These are phyloP conservation scores for Arizona elegans DNA, from an alignment of 2,113 vertebrate genomes.

Conservation along the genomic window DNA sequence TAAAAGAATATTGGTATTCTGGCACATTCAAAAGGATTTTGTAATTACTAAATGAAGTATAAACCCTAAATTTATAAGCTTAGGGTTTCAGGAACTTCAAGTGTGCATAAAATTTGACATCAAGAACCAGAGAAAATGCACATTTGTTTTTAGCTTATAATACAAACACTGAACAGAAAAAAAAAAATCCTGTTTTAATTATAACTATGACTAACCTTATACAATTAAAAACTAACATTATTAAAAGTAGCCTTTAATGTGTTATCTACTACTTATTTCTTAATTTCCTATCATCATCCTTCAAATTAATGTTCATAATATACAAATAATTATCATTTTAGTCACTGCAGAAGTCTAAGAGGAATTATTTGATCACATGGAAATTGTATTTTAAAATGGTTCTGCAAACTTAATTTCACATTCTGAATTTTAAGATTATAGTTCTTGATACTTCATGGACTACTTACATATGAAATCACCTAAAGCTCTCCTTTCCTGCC, in stretches of 20 bases:
- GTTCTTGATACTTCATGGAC: background rate
- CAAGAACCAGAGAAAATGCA: background rate
- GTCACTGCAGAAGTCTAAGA: conserved; percentile 55
- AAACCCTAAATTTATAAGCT: background rate
- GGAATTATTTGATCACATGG: conserved; percentile 22
- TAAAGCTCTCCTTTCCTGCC: background rate
- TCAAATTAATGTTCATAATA: conserved; percentile 34
- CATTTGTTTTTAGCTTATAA: background rate
- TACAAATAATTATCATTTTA: conserved; percentile 50
- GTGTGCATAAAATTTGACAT: background rate
- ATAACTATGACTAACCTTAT: background rate
- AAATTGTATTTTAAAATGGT: conserved; percentile 55
- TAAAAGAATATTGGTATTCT: conserved; percentile 57
- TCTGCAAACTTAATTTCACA: background rate
- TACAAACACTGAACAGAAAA: background rate
- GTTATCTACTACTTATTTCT: conserved; percentile 38
- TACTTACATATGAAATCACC: background rate
- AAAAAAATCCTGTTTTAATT: background rate
- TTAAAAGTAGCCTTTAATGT: background rate
- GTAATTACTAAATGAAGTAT: background rate
- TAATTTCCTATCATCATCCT: conserved; percentile 14
- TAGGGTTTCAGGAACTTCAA: background rate
- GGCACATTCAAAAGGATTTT: background rate
- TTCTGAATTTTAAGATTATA: background rate
- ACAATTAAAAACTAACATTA: background rate